Conservation (phyloP, 1,140 invertebrate species). For the Drosophila tani region DNA sequence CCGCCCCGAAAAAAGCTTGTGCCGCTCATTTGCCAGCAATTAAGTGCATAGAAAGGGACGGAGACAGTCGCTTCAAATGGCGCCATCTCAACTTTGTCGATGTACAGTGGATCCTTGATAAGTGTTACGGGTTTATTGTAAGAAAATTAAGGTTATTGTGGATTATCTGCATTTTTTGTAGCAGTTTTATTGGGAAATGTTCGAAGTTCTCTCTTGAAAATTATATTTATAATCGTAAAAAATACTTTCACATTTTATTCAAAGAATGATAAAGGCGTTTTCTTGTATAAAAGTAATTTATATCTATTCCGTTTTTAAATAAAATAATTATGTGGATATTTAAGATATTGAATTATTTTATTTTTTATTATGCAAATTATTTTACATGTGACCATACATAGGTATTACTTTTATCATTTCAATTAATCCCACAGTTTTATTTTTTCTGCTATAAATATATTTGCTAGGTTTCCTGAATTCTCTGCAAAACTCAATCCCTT, state of each 20-base stretch:
- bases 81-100: conserved; percentile 44
- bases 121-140: background rate
- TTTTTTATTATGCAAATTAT: too few species aligned
- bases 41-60: conserved; percentile 65
- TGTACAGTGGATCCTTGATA: conserved; percentile 5
- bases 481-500: background rate
- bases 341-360: too few species aligned
- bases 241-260: too few species aligned
- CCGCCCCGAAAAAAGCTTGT: conserved; percentile 42
- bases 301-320: too few species aligned
- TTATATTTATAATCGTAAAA: too few species aligned
- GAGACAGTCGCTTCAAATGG: conserved; percentile 58
- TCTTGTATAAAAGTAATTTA: too few species aligned
- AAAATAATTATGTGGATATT: too few species aligned
- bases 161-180: background rate
- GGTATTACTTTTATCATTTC: too few species aligned
- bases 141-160: background rate
- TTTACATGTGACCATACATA: too few species aligned
- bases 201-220: background rate
- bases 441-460: background rate
- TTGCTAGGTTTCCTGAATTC: background rate
- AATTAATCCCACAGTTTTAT: too few species aligned
- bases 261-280: too few species aligned
- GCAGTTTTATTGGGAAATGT: background rate
- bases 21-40: conserved; percentile 78